Base-by-base conservation (phyloP, 1,140 invertebrate species). In the Saccostrea echinata region DNA sequence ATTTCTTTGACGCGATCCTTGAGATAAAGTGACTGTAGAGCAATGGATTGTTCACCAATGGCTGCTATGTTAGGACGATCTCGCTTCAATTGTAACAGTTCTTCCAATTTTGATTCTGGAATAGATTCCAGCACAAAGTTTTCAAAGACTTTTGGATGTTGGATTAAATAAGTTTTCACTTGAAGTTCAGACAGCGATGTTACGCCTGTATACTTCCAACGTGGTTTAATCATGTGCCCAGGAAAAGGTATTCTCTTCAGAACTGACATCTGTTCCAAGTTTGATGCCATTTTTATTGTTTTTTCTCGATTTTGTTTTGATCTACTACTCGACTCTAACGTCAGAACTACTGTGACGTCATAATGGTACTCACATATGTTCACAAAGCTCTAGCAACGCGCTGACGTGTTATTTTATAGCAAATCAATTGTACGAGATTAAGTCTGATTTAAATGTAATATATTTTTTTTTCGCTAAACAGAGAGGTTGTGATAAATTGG, bases 111-210 rank as follows among this genome's bases (percentile, higher is more conserved):
- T 13, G 89, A 88, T 3, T 81, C 52, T 9, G 68, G 21, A 9
- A 90, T 81, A 27, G 35, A 85, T 51, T 90, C 88, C 30, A 90
- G 61, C 4, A 91, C 83, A 84, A 85, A 90, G 13, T 86, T 84
- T 27, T 91, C 89, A n/a, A 92, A 88, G 11, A 92, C 87, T 16
- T 68, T 87, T 21, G 91, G 90, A 64, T 92, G 86, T n/a, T 87
- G 24, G 24, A 87, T 87, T 24, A 89, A 30, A 33, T 68, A 89
- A 24, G 68, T 87, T 87, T 87, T 86, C 0, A 89, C 88, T 12
- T 89, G 85, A 21, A 87, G 52, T 81, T 87, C 88, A 24, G 85
- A 27, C 11, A 11, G n/a, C 30, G 57, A 57, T 16, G 64, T 24
- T 18, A 18, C n/a, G 11, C 57, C 30, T 51, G 52, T 35, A 52